A percentile compares a stretch with the other conserved stretches of the same genome.
Conservation (phyloP, 2,888 invertebrate genomes). For the Ectemnius lituratus region DNA sequence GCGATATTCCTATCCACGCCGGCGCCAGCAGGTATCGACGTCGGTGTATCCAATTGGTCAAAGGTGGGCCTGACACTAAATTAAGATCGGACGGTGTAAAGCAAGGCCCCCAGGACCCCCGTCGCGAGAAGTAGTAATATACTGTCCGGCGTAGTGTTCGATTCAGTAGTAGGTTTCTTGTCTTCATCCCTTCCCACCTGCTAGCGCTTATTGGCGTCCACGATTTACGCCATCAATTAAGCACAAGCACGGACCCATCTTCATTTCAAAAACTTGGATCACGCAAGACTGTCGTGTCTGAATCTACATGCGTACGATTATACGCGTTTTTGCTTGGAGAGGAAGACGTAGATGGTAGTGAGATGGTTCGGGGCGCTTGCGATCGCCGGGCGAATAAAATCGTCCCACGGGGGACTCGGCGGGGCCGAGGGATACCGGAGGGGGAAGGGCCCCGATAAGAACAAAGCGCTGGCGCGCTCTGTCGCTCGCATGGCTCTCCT, state of each 20-base stretch:
- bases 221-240: background rate
- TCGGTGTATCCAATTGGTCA: slow-evolving; percentile 19
- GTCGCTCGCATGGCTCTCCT: slow-evolving; percentile 37
- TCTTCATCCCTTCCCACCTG: slow-evolving; percentile 56
- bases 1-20: too few relatives aligned
- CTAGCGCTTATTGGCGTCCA: slow-evolving; percentile 31
- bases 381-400: slow-evolving; percentile 5
- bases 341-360: background rate
- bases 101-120: slow-evolving; percentile 61
- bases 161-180: slow-evolving; percentile 62
- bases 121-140: slow-evolving; percentile 61
- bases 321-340: background rate
- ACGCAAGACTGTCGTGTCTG: background rate
- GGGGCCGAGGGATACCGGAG: too few relatives aligned
- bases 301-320: background rate
- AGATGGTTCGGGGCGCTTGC: slow-evolving; percentile 13
- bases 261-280: background rate
- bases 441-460: slow-evolving; percentile 15
- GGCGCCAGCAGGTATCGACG: slow-evolving; percentile 32
- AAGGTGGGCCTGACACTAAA: slow-evolving; percentile 54
- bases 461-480: background rate
- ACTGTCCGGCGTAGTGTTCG: slow-evolving; percentile 53
- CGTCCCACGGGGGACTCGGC: background rate
- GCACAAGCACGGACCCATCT: too few relatives aligned
- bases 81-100: slow-evolving; percentile 66